Evolutionary conservation across 2,797 vertebrate genomes (phyloP).

Genomic region (Siniperca scherzeri): DNA sequence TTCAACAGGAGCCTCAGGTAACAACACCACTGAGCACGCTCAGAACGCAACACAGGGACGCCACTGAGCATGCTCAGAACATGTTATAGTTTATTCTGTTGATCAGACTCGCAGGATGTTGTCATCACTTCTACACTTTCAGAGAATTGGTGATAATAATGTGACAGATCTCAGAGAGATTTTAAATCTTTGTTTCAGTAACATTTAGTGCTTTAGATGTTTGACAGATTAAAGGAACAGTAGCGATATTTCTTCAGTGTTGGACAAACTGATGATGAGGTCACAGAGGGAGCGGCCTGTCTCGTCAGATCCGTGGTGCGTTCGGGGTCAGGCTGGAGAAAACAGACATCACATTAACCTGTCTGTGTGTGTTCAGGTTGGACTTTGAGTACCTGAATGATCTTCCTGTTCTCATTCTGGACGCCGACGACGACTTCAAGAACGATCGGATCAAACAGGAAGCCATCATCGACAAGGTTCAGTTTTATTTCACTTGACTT

Average conservation of each 20-base stretch:
- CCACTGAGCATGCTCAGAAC: background rate
- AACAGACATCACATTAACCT: background rate
- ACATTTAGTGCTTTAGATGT: too few species aligned
- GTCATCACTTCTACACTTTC: too few species aligned
- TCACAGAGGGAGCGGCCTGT: background rate
- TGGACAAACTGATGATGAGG: too few species aligned
- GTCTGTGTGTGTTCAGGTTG: constrained; percentile 73
- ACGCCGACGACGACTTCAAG: constrained; percentile 90
- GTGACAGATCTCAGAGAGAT: too few species aligned
- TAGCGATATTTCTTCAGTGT: too few species aligned
- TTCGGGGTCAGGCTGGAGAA: background rate
- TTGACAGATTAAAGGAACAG: too few species aligned
- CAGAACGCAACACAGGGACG: background rate
- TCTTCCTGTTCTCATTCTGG: constrained; percentile 86
- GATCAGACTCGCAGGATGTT: too few species aligned
- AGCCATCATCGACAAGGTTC: constrained; percentile 84
- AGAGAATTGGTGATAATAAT: too few species aligned
- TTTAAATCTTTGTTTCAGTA: too few species aligned
- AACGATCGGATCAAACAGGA: constrained; percentile 88
- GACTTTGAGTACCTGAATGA: constrained; percentile 88
- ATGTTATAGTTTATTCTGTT: too few species aligned
- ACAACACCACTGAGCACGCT: constrained; percentile 5
- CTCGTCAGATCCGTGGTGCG: background rate
- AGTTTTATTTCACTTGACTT: too few species aligned
- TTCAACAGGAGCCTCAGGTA: constrained; percentile 85